Percentiles rank a stretch among this genome's conserved stretches.
phyloP scores from a whole-genome alignment of 2,113 vertebrate species.

The Grammomys dolichurus region DNA sequence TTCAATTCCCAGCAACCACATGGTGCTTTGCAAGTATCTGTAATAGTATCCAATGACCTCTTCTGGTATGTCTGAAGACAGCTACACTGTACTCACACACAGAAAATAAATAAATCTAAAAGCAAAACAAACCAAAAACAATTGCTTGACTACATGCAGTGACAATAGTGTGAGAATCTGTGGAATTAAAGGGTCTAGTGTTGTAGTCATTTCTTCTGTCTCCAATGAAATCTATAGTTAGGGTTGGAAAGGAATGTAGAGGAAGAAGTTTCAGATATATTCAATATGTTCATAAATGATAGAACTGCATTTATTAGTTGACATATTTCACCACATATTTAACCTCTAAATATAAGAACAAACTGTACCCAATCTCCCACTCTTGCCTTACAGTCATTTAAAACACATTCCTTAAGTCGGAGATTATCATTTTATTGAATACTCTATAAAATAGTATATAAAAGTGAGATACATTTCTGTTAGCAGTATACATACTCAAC shows the following conservation, averaged over 20 bases:
- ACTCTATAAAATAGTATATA: slow-evolving; percentile 34
- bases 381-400: slow-evolving; percentile 18
- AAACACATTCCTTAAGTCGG: slow-evolving; percentile 37
- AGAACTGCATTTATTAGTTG: slow-evolving; percentile 7
- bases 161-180: background rate
- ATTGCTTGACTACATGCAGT: background rate
- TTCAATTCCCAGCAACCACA: too few relatives aligned
- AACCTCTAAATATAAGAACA: slow-evolving; percentile 36
- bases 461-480: background rate
- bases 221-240: slow-evolving; percentile 1
- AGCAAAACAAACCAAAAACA: background rate
- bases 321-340: slow-evolving; percentile 10
- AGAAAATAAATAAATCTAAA: too few relatives aligned
- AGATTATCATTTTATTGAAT: slow-evolving; percentile 36
- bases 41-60: too few relatives aligned
- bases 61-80: too few relatives aligned
- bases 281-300: slow-evolving; percentile 52
- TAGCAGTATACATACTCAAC: slow-evolving; percentile 1
- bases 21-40: too few relatives aligned
- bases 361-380: slow-evolving; percentile 28
- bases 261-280: slow-evolving; percentile 55
- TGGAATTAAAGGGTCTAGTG: slow-evolving; percentile 34
- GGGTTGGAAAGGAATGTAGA: background rate
- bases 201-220: background rate
- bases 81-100: too few relatives aligned